Evolutionary conservation across 2,888 invertebrate genomes (phyloP), one percentile per base, ranked within the genome.

Genomic region (Metellina segmentata): DNA sequence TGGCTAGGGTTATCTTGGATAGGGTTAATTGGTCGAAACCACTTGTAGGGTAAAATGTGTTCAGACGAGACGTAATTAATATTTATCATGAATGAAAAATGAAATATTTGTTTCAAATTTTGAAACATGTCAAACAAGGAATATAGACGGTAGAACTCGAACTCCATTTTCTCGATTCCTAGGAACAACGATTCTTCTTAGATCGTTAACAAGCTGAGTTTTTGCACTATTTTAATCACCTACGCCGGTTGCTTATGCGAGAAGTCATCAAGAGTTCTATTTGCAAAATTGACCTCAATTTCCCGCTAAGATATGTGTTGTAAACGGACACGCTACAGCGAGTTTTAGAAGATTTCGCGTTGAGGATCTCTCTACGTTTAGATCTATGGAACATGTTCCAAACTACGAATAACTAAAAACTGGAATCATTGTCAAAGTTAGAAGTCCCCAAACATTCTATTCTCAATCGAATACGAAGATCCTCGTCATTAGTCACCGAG

Each of bases 281-380:
- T 88, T 81, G 13, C 49, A 81, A 34, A 81, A 48, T 34, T 71
- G 61, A 87, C 81, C 88, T 48, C 51, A 74, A 49, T 49, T 61
- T 74, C 16, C 69, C 8, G 9, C 7, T 6, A 48, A 85, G 74
- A 85, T n/a, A 52, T 13, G 9, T 85, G 74, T 69, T 19, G 85
- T 69, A 85, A 61, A 85, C n/a, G 16, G 85, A 75, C 34, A 85
- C 75, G 85, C 34, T 85, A 34, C 74, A 16, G 8, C n/a, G 61
- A 61, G 5, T 61, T 5, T 16, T 5, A 16, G 16, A 61, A 16
- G 16, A 16, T 61, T 61, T 61, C 11, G 61, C 61, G 61, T 9
- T 8, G 16, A 61, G 61, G 9, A 61, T 61, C 61, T 13, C 13
- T 16, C 9, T 61, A 34, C 34, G 34, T 34, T 34, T 34, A 1